Base-by-base conservation (phyloP, 2,797 vertebrate species). In the Cichlasoma orientale region DNA sequence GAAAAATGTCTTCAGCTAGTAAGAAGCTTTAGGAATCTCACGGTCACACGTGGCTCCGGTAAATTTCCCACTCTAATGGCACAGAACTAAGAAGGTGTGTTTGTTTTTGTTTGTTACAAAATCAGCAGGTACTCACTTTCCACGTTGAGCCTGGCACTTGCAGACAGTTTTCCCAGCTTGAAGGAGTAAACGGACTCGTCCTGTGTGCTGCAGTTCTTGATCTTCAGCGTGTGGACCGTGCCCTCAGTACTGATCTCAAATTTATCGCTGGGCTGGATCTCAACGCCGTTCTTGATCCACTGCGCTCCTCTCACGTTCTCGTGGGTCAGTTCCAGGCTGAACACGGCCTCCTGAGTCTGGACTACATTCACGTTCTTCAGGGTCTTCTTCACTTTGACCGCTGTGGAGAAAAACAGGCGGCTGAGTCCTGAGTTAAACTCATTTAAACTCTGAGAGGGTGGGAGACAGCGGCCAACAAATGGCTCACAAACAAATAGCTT, bases 341-440 rank as follows among this genome's bases (percentile, higher is more conserved):
- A 99, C 61, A 97, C 76, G 1, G 97, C 98, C 13, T 98, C 96
- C 78, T 99, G 97, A 5, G 98, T 99, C 95, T 99, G 95, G 36
- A 97, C 98, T 77, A 99, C 97, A 0, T 97, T 98, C 91, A 97
- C 92, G 87, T 99, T 99, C 89, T 96, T 98, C 63, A 99, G 80
- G 4, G 98, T 99, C 93, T 98, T 99, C 95, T 97, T 99, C 79
- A 99, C 95, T 89, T 99, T 99, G 83, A 99, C 98, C 92, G 97
- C 98, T 99, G 80, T n/a, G 8, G 27, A 63, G 3, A 68, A 25
- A 78, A 77, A 69, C 18, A 68, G 25, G 44, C 44, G 14, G 38
- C 21, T 63, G 23, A 66, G 61, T 19, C 5, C 38, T 11, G 14
- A 63, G 25, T 44, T 44, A 25, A 16, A 16, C 4, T 41, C 5